phyloP scores from a whole-genome alignment of 2,888 invertebrate genomes.

The Metopia argyrocephala region DNA sequence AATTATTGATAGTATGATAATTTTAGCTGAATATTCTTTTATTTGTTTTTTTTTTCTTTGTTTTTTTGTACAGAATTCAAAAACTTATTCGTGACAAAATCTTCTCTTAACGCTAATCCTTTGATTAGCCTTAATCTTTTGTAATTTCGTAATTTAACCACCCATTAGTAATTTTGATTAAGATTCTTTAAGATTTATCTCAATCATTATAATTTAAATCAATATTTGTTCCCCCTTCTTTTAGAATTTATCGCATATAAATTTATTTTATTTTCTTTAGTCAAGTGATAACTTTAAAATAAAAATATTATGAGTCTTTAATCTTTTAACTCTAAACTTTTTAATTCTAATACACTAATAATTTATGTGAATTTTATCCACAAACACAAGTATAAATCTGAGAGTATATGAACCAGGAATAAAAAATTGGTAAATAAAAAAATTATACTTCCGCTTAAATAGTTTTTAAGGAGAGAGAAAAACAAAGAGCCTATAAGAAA shows the following conservation, averaged over 20 bases:
- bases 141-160: too few species aligned
- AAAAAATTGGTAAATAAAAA: neutral
- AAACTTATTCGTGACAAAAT: too few species aligned
- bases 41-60: too few species aligned
- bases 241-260: neutral
- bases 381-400: neutral
- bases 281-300: neutral
- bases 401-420: neutral
- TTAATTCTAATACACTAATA: neutral
- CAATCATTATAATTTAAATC: conserved; percentile 21
- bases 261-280: neutral
- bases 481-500: neutral
- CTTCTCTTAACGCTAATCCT: too few species aligned
- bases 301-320: conserved; percentile 6
- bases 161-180: too few species aligned
- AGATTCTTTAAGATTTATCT: neutral
- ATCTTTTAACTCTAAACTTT: conserved; percentile 6
- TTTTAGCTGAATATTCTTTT: too few species aligned
- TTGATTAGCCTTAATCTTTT: too few species aligned
- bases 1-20: too few species aligned
- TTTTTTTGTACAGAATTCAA: too few species aligned
- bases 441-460: conserved; percentile 44
- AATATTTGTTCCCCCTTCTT: neutral
- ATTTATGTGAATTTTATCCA: neutral
- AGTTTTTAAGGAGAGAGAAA: neutral